Evolutionary conservation across 2,113 vertebrate species (phyloP), one percentile per base, ranked within the genome.

Genomic region (Copsychus sechellarum): DNA sequence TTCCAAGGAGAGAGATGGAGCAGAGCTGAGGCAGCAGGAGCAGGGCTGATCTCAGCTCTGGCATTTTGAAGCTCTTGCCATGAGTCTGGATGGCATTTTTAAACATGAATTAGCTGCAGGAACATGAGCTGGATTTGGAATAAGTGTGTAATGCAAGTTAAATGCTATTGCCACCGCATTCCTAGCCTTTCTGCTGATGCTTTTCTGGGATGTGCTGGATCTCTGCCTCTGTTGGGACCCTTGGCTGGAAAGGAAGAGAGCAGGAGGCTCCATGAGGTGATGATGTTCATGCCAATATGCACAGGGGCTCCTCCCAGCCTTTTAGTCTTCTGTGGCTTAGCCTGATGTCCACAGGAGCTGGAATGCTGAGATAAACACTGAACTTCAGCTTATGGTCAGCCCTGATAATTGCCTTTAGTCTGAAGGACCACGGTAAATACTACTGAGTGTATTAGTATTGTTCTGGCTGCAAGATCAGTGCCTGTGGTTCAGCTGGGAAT

Each of bases 1-100:
- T 84, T 58, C 42, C 21, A 21, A 40, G 48, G 0, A 3, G 22
- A 31, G 34, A 0, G 0, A 7, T 25, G 34, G 51, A 73, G 72
- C 71, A 31, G 61, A 42, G 43, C 18, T 1, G 6, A 45, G 70
- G 42, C 51, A 84, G 82, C 8, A 6, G 51, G 25, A 54, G 48
- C 38, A 48, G 56, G 16, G 50, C 21, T 72, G 38, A 36, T n/a
- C 42, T 51, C 58, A 58, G 12, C 25, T 31, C 34, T 56, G 62
- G 17, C 5, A 8, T 42, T 93, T 86, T 53, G 33, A 24, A 60
- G 25, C 26, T n/a, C 20, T 56, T 62, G 3, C 40, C 11, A 1
- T 10, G 67, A 61, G 58, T 6, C 34, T 8, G 45, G 72, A 45
- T 33, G 45, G 34, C 29, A 33, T 65, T 92, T 86, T 61, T 58